Percentiles rank a stretch among this genome's conserved stretches.
These are phyloP conservation scores for Lithobates sylvaticus DNA, from an alignment of 2,797 vertebrate genomes.

Conservation along the genomic window DNA sequence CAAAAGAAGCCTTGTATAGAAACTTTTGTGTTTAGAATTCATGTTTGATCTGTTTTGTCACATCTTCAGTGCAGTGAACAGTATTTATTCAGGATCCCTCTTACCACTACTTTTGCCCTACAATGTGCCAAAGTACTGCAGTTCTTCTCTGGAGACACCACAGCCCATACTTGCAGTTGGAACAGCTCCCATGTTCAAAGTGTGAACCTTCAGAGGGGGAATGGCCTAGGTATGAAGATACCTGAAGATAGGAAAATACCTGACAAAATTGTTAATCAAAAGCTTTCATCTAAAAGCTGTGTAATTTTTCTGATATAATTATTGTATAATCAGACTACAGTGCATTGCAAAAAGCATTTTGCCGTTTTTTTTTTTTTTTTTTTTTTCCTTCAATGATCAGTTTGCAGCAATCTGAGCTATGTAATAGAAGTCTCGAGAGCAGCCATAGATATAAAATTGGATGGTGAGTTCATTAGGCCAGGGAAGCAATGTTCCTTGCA, in stretches of 20 bases:
- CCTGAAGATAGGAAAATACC: background rate
- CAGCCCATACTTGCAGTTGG: no score
- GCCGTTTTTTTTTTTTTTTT: background rate
- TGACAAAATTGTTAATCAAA: background rate
- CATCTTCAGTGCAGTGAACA: no score
- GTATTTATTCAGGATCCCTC: no score
- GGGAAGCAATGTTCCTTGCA: slow-evolving; percentile 46
- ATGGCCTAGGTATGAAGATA: background rate
- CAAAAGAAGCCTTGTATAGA: no score
- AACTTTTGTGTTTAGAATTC: no score
- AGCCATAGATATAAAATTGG: slow-evolving; percentile 25
- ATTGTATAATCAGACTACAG: background rate
- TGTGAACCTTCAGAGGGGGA: background rate
- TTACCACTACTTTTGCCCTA: no score
- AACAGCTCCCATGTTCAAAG: no score
- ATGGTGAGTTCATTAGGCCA: slow-evolving; percentile 15
- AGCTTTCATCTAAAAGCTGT: background rate
- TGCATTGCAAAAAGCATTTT: background rate
- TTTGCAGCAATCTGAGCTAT: slow-evolving; percentile 13
- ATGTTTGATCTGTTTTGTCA: no score
- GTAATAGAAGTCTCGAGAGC: slow-evolving; percentile 16
- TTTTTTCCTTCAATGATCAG: slow-evolving; percentile 1
- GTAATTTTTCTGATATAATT: background rate
- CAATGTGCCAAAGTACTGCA: no score
- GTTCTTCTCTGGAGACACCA: no score